These are phyloP conservation scores for Plebejus argus DNA, from an alignment of 2,888 invertebrate genomes.

Conservation along the genomic window DNA sequence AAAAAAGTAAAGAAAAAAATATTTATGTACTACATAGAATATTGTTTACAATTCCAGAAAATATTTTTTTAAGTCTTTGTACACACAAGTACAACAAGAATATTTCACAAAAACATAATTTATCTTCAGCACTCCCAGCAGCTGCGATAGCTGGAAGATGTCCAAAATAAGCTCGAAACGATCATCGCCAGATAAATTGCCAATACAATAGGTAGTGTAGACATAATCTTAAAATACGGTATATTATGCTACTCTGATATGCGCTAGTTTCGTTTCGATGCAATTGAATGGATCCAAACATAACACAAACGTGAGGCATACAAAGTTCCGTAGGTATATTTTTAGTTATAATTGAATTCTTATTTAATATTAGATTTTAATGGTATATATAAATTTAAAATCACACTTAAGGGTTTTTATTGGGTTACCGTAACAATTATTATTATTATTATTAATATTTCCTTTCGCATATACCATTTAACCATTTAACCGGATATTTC, in stretches of 20 bases:
- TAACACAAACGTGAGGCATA: not conserved
- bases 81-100: not conserved
- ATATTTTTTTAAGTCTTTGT: not conserved
- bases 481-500: no score
- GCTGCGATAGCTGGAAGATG: slow-evolving; percentile 39
- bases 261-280: not conserved
- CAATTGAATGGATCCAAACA: not conserved
- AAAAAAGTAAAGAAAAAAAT: no score
- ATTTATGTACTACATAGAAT: no score
- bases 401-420: no score
- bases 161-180: slow-evolving; percentile 39
- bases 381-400: no score
- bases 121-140: slow-evolving; percentile 40
- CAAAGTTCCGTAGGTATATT: not conserved
- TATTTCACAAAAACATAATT: slow-evolving; percentile 35
- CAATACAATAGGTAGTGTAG: slow-evolving; percentile 16
- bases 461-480: no score
- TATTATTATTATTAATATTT: no score
- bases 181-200: slow-evolving; percentile 18
- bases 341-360: no score
- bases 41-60: not conserved
- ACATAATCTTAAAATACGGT: slow-evolving; percentile 8
- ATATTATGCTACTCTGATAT: not conserved
- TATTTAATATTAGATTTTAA: no score
- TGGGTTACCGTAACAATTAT: no score